A percentile compares a stretch with the other conserved stretches of the same genome.
phyloP scores from a whole-genome alignment of 2,888 invertebrate species.

The Drosophila picticornis region DNA sequence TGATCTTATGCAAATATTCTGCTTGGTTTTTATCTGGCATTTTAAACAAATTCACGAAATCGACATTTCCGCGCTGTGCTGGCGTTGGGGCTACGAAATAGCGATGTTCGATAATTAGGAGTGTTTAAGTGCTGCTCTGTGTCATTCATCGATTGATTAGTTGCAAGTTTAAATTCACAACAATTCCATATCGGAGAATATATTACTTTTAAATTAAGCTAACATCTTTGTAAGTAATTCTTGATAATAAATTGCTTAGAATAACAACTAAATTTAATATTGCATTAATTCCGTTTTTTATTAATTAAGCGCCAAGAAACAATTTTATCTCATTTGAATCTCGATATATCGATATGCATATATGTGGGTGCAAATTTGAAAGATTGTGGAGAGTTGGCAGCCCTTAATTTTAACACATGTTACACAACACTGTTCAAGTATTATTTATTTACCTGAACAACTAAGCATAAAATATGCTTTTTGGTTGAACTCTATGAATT shows the following conservation, averaged over 20 bases:
- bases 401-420: background rate
- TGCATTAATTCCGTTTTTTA: background rate
- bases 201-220: background rate
- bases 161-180: background rate
- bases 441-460: conserved; percentile 24
- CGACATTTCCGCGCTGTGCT: conserved; percentile 68
- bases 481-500: conserved; percentile 58
- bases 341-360: conserved; percentile 14
- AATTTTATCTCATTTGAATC: background rate
- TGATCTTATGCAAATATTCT: background rate
- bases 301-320: background rate
- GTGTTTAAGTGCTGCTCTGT: background rate
- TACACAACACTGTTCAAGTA: conserved; percentile 26
- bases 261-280: background rate
- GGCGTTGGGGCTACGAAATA: conserved; percentile 29
- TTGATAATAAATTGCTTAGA: no score
- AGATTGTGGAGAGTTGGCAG: background rate
- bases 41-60: conserved; percentile 68
- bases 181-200: background rate
- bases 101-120: conserved; percentile 37
- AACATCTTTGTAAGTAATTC: no score
- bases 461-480: background rate
- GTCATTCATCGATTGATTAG: background rate
- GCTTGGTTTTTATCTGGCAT: background rate
- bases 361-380: background rate